Base-by-base conservation (phyloP, 2,797 vertebrate genomes). In the Spondyliosoma cantharus region DNA sequence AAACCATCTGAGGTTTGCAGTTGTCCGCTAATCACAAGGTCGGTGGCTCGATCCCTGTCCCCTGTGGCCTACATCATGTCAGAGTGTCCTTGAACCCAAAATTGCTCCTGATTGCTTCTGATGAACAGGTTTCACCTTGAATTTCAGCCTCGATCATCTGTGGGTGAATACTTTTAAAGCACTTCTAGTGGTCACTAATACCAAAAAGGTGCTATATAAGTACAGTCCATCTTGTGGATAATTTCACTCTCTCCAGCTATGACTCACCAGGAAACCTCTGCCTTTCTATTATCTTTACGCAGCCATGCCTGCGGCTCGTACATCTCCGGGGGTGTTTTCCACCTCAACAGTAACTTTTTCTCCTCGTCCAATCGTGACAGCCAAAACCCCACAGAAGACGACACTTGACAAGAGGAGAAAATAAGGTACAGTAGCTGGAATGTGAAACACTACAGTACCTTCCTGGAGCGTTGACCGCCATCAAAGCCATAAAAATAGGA, bases 401-500 rank as follows among this genome's bases (percentile, higher is more conserved):
- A 71, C 45, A 19, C 58, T 62, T 54, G 64, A 69, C 52, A 24
- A 60, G 62, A 75, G 25, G 48, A 45, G 29, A 52, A 37, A 43
- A n/a, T 22, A 3, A 16, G 61, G 37, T 58, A 53, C 43, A 59
- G 64, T 16, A 68, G 65, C 17, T 48, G 62, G 29, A 56, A 57
- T 49, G 45, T 80, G 49, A 60, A 61, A 43, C 0, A 0, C 6
- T 53, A 49, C 0, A 0, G 5, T 53, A 45, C 58, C 74, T 65
- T 68, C 67, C 56, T 17, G 27, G 22, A 63, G 52, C 42, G 42
- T 27, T 64, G 71, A 73, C 64, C 29, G 8, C 25, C 42, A 15
- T 68, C 49, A 74, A 56, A 75, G 61, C 46, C 25, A 29, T 17
- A 60, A 74, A 74, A 74, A 72, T n/a, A 74, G 53, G 45, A 67